Evolutionary conservation across 2,888 invertebrate genomes (phyloP).

Genomic region (Malachius bipustulatus): DNA sequence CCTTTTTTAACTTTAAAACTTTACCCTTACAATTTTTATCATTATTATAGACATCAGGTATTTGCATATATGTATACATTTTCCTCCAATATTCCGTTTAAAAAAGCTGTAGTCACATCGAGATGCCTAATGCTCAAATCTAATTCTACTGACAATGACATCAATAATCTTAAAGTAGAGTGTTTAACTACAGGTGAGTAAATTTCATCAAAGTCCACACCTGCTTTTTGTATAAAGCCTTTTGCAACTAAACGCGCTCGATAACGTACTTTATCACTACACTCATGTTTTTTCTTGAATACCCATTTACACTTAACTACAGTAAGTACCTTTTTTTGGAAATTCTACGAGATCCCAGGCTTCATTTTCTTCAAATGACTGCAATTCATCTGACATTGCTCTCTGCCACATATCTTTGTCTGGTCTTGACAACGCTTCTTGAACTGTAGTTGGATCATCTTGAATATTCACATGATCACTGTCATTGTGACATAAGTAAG

Average conservation of each 20-base stretch:
- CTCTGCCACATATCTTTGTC: slow-evolving; percentile 17
- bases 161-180: slow-evolving; percentile 19
- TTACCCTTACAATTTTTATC: too few relatives aligned
- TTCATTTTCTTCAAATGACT: slow-evolving; percentile 22
- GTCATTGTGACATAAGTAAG: slow-evolving; percentile 11
- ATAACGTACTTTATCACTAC: slow-evolving; percentile 16
- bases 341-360: slow-evolving; percentile 22
- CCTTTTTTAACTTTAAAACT: too few relatives aligned
- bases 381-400: slow-evolving; percentile 24
- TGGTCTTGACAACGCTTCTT: slow-evolving; percentile 18
- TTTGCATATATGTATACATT: slow-evolving; percentile 16
- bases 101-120: slow-evolving; percentile 23
- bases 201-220: slow-evolving; percentile 19
- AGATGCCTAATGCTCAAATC: slow-evolving; percentile 16
- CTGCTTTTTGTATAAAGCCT: slow-evolving; percentile 17
- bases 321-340: slow-evolving; percentile 15
- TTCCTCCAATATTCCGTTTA: slow-evolving; percentile 22
- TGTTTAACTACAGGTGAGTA: slow-evolving; percentile 20
- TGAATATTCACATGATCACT: slow-evolving; percentile 13
- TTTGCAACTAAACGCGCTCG: slow-evolving; percentile 18
- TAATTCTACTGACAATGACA: slow-evolving; percentile 17
- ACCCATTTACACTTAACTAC: slow-evolving; percentile 25
- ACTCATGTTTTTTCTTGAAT: slow-evolving; percentile 15
- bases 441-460: slow-evolving; percentile 15
- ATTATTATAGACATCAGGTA: too few relatives aligned